Conservation (phyloP, 1,140 invertebrate genomes). For the Drosophila chauvacae region DNA sequence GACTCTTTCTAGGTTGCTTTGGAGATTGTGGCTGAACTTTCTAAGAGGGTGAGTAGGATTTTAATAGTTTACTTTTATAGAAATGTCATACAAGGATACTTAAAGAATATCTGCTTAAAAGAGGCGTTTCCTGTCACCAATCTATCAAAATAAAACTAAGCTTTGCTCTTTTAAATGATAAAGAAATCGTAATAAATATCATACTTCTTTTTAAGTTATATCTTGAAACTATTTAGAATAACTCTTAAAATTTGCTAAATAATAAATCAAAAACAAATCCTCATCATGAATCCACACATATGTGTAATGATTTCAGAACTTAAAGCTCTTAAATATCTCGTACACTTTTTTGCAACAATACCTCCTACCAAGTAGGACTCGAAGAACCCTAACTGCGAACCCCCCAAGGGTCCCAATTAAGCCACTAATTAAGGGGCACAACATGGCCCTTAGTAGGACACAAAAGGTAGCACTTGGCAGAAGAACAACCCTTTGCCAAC, state of each 20-base stretch:
- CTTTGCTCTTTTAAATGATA: neutral
- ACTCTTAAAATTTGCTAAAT: neutral
- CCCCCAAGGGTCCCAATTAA: constrained; percentile 15
- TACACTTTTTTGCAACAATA: neutral
- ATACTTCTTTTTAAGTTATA: neutral
- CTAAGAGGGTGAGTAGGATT: neutral
- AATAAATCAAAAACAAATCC: neutral
- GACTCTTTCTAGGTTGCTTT: neutral
- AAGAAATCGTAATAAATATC: neutral
- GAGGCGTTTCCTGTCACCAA: neutral
- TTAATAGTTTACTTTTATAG: neutral
- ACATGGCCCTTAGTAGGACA: neutral
- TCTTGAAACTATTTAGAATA: neutral
- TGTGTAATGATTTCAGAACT: too few relatives aligned
- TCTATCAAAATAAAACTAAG: too few relatives aligned
- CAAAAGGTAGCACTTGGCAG: constrained; percentile 34
- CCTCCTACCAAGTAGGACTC: neutral
- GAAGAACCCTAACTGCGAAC: neutral
- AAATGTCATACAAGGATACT: neutral
- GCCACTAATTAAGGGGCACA: constrained; percentile 37
- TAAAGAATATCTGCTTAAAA: too few relatives aligned
- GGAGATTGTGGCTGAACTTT: neutral
- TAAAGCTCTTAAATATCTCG: neutral
- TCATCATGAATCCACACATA: neutral
- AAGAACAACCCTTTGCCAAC: constrained; percentile 13